Evolutionary conservation across 2,113 vertebrate genomes (phyloP).

Genomic region (Hemiprocne comata): DNA sequence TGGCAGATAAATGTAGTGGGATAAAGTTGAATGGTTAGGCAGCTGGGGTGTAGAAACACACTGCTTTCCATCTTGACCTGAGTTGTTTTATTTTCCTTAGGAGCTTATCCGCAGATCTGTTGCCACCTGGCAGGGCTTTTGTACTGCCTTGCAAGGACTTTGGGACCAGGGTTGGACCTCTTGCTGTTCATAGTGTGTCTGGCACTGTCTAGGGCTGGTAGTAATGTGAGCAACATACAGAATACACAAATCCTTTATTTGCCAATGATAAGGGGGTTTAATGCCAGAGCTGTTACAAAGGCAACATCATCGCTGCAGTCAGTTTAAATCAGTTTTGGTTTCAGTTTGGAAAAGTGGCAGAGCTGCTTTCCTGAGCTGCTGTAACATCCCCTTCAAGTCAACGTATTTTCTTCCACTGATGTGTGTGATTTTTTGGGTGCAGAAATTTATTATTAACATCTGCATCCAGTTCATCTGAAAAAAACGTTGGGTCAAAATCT

Average conservation of each 20-base stretch:
- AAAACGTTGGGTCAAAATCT: background rate
- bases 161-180: background rate
- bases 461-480: background rate
- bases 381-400: background rate
- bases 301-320: background rate
- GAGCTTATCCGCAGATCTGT: background rate
- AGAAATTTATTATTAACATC: background rate
- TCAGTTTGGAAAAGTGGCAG: background rate
- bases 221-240: background rate
- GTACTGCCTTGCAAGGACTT: rapidly evolving
- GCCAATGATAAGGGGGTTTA: background rate
- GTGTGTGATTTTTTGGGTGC: background rate
- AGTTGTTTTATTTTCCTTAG: background rate
- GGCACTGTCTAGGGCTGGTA: background rate
- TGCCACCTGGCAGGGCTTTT: background rate
- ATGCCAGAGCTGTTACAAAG: background rate
- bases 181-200: rapidly evolving
- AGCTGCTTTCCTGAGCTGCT: background rate
- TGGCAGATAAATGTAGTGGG: background rate
- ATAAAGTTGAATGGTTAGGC: slow-evolving; percentile 23
- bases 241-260: background rate
- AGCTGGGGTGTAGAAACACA: background rate
- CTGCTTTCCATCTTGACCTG: background rate
- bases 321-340: slow-evolving; percentile 29
- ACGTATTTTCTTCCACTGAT: background rate